These are phyloP conservation scores for Zaprionus camerounensis DNA, from an alignment of 1,140 invertebrate species.

Conservation along the genomic window DNA sequence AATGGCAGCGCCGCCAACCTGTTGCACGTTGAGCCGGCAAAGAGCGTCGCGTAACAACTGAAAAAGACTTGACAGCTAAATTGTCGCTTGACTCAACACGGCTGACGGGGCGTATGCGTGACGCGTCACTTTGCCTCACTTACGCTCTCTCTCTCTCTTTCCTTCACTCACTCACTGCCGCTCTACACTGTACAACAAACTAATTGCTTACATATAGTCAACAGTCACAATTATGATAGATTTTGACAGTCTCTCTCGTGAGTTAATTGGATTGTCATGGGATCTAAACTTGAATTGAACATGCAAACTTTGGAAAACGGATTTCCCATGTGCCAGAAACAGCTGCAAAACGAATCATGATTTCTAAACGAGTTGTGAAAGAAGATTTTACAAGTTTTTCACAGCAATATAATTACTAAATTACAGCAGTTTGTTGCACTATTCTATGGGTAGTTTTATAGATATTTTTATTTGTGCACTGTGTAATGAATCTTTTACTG, in stretches of 20 bases:
- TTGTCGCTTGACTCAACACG: slow-evolving; percentile 8
- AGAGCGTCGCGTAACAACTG: slow-evolving; percentile 62
- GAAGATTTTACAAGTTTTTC: slow-evolving; percentile 1
- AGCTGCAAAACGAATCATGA: slow-evolving; percentile 10
- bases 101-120: slow-evolving; percentile 66
- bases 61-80: slow-evolving; percentile 14
- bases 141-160: neutral
- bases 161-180: neutral
- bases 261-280: slow-evolving; percentile 1
- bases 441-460: neutral
- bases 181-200: slow-evolving; percentile 52
- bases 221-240: slow-evolving; percentile 5
- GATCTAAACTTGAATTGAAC: slow-evolving; percentile 5
- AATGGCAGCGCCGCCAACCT: slow-evolving; percentile 37
- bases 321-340: slow-evolving; percentile 40
- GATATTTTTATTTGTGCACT: too few relatives aligned
- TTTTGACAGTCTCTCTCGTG: neutral
- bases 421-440: neutral
- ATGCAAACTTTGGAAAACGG: neutral
- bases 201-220: slow-evolving; percentile 8
- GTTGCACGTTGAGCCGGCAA: slow-evolving; percentile 45
- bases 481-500: neutral
- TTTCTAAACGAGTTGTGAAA: neutral
- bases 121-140: slow-evolving; percentile 1
- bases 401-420: neutral